phyloP scores from a whole-genome alignment of 1,140 invertebrate genomes.

The Sminthurides bifidus region DNA sequence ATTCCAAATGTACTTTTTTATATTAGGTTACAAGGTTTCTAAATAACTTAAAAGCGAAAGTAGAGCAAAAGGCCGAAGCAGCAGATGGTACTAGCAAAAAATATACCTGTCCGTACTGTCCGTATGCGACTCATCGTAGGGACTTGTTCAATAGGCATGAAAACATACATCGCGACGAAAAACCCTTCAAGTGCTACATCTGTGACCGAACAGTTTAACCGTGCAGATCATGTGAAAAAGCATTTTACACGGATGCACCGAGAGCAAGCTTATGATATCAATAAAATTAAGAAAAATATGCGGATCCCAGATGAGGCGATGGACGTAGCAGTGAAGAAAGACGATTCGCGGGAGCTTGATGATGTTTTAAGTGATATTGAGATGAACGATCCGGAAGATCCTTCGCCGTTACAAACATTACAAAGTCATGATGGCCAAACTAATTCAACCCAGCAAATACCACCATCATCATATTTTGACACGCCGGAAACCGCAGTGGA shows the following conservation, averaged over 20 bases:
- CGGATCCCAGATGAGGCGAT: no score
- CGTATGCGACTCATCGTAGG: constrained; percentile 77
- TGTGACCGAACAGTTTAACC: constrained; percentile 83
- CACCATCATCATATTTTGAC: no score
- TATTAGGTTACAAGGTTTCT: constrained; percentile 50
- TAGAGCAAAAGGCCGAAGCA: constrained; percentile 40
- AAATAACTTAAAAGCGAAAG: constrained; percentile 51
- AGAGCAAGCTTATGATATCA: constrained; percentile 68
- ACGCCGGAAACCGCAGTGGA: no score
- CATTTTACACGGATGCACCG: constrained; percentile 82
- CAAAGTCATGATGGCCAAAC: no score
- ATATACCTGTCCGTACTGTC: constrained; percentile 71
- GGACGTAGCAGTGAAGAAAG: no score
- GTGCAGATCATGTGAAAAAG: constrained; percentile 90
- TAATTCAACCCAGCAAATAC: no score
- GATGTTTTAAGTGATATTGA: no score
- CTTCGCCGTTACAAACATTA: no score
- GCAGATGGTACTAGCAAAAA: constrained; percentile 27
- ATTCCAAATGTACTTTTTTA: neutral
- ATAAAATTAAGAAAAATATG: constrained; percentile 55
- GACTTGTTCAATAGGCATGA: constrained; percentile 91
- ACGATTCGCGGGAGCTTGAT: no score
- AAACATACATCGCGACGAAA: constrained; percentile 87
- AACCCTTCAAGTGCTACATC: constrained; percentile 83
- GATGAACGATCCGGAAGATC: no score